phyloP scores from a whole-genome alignment of 2,113 vertebrate genomes.

The Rhinolophus ferrumequinum region DNA sequence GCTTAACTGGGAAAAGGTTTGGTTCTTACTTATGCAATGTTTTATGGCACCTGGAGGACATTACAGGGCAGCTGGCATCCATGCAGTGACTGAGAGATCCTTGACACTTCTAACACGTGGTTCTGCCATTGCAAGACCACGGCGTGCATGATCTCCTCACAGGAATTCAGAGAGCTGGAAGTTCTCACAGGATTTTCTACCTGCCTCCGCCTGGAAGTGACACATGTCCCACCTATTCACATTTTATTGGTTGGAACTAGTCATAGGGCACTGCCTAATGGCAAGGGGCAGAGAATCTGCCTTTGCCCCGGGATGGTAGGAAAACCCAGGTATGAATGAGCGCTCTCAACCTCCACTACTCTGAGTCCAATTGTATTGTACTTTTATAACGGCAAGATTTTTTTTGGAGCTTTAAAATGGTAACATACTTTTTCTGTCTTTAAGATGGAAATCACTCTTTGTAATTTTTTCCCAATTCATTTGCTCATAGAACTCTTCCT shows the following conservation, averaged over 20 bases:
- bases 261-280: fast-evolving
- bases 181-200: neutral
- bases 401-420: neutral
- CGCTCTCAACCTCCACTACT: neutral
- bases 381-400: neutral
- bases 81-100: fast-evolving
- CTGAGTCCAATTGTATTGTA: neutral
- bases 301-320: neutral
- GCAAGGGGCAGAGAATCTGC: neutral
- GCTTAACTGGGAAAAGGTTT: neutral
- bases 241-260: neutral
- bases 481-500: neutral
- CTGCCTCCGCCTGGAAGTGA: neutral
- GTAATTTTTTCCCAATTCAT: neutral
- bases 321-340: neutral
- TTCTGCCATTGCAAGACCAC: too few species aligned
- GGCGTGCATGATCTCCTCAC: fast-evolving
- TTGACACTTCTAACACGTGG: fast-evolving
- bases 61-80: neutral
- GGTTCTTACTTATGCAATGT: neutral
- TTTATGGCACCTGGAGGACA: neutral
- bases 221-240: fast-evolving
- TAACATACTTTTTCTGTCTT: neutral
- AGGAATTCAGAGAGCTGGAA: neutral
- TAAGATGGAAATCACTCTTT: neutral